phyloP scores from a whole-genome alignment of 2,888 invertebrate species.

The Drosophila melanosoma region DNA sequence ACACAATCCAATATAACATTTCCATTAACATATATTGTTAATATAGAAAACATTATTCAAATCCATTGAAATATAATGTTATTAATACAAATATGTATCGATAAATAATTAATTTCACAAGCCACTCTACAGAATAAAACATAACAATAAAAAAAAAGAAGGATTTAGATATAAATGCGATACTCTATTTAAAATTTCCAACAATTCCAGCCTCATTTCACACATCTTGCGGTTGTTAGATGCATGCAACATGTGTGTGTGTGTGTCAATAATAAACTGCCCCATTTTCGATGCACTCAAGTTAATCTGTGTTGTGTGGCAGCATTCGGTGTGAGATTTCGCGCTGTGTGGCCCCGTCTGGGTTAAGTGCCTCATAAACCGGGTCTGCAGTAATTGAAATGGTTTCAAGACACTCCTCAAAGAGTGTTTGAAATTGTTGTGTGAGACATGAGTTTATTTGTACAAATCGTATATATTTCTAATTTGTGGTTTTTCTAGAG shows the following conservation, averaged over 20 bases:
- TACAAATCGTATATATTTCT: conserved; percentile 11
- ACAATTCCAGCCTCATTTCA: conserved; percentile 25
- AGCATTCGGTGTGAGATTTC: conserved; percentile 59
- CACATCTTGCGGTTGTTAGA: conserved; percentile 9
- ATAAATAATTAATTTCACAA: not conserved
- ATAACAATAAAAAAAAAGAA: not conserved
- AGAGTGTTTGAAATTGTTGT: not conserved
- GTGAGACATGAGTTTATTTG: not conserved
- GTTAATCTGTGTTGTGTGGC: conserved; percentile 35
- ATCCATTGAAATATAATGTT: not conserved
- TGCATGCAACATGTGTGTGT: conserved; percentile 22
- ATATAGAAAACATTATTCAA: not conserved
- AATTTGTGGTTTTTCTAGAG: not conserved
- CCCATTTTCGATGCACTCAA: conserved; percentile 23
- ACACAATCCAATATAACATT: not conserved
- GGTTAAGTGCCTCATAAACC: conserved; percentile 55
- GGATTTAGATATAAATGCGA: not conserved
- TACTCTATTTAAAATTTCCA: not conserved
- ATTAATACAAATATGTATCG: not conserved
- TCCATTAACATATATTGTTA: not conserved
- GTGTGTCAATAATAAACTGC: conserved; percentile 16
- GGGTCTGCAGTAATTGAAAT: conserved; percentile 54
- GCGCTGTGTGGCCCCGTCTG: conserved; percentile 56
- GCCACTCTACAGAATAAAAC: not conserved
- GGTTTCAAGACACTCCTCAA: conserved; percentile 7